phyloP scores from a whole-genome alignment of 2,113 vertebrate species.

The Epinephelus lanceolatus region DNA sequence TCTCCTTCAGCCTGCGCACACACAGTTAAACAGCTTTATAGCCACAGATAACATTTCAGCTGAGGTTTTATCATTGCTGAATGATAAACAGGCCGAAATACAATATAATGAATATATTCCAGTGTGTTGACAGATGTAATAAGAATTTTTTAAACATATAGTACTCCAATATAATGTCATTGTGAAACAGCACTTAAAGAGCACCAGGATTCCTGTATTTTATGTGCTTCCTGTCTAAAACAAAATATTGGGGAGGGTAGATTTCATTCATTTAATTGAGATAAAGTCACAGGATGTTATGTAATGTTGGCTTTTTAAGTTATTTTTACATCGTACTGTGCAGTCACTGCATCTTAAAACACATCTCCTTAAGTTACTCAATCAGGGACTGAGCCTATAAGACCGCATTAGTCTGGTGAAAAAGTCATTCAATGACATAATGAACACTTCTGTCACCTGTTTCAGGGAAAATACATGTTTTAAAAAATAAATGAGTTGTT shows the following conservation, averaged over 20 bases:
- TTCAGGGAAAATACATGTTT: neutral
- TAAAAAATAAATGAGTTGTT: neutral
- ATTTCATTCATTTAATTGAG: constrained; percentile 1
- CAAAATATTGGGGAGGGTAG: neutral
- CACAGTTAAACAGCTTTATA: constrained; percentile 3
- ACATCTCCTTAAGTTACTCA: neutral
- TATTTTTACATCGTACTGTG: neutral
- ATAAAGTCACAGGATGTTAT: neutral
- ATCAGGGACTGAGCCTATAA: neutral
- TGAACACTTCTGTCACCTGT: neutral
- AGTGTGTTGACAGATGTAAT: neutral
- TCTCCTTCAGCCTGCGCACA: constrained; percentile 86
- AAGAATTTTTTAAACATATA: too few relatives aligned
- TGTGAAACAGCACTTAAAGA: constrained; percentile 10
- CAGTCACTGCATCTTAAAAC: neutral
- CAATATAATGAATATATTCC: neutral
- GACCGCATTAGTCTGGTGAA: too few relatives aligned
- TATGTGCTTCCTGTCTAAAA: constrained; percentile 10
- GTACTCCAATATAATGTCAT: neutral
- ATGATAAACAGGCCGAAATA: neutral
- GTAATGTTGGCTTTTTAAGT: neutral
- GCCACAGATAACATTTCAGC: neutral
- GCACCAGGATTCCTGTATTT: neutral
- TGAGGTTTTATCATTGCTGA: neutral
- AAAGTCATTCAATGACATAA: too few relatives aligned